These are phyloP conservation scores for Capromys pilorides DNA, from an alignment of 2,797 vertebrate genomes.

Conservation along the genomic window DNA sequence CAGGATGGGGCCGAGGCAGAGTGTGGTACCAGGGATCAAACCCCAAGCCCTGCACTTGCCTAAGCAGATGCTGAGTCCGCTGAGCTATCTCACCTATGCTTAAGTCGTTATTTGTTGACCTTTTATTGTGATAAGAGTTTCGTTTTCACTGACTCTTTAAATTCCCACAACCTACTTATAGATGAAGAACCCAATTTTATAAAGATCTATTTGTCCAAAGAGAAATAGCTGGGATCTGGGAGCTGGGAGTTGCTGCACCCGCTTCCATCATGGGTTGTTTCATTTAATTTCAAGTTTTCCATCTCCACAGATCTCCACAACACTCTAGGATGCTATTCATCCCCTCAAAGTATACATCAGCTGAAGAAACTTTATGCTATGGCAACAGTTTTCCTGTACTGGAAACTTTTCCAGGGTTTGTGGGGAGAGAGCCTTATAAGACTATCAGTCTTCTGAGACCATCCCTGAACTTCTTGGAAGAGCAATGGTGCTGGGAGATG, in stretches of 20 bases:
- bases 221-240: background rate
- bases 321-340: background rate
- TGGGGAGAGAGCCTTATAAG: background rate
- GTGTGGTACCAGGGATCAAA: too few relatives aligned
- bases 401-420: background rate
- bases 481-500: background rate
- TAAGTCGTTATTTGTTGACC: constrained; percentile 16
- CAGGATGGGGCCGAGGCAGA: too few relatives aligned
- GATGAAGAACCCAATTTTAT: background rate
- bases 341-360: background rate
- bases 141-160: background rate
- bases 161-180: background rate
- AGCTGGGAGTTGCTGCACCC: background rate
- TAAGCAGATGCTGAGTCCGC: too few relatives aligned
- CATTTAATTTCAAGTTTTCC: constrained; percentile 46
- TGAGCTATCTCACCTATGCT: background rate
- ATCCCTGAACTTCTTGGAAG: background rate
- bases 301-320: background rate
- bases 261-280: background rate
- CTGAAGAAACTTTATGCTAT: background rate
- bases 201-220: background rate
- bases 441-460: background rate
- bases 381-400: background rate
- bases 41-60: too few relatives aligned
- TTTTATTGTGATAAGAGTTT: background rate